Evolutionary conservation across 2,797 vertebrate genomes (phyloP).

Genomic region (Crocodylus rhombifer): DNA sequence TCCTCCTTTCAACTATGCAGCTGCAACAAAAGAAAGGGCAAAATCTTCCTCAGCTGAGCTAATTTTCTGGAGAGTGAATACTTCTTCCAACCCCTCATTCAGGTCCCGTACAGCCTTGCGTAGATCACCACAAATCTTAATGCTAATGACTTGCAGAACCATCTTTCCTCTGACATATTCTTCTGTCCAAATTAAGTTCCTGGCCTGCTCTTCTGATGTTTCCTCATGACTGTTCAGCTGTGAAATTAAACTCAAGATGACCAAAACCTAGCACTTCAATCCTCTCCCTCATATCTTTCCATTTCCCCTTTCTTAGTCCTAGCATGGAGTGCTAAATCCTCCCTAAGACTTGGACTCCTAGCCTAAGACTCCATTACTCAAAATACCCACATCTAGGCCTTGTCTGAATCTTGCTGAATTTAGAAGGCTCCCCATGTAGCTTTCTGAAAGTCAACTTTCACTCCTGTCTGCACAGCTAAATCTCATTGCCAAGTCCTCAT

Average conservation of each 20-base stretch:
- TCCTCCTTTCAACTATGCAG: background rate
- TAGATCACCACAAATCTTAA: background rate
- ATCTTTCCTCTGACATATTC: background rate
- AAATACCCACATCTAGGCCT: background rate
- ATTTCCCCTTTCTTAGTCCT: background rate
- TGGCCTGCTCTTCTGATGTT: background rate
- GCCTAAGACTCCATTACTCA: background rate
- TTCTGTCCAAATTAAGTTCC: background rate
- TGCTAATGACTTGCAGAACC: background rate
- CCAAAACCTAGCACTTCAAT: background rate
- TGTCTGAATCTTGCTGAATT: conserved; percentile 13
- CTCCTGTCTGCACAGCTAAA: conserved; percentile 3
- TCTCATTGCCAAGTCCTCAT: background rate
- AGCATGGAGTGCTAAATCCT: background rate
- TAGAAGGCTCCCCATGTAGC: background rate
- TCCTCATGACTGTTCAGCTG: background rate
- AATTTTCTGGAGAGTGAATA: background rate
- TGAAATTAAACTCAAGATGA: background rate
- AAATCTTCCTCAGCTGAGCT: background rate
- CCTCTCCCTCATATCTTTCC: background rate
- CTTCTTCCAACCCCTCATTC: background rate
- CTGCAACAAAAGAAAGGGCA: background rate
- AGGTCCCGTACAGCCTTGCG: background rate
- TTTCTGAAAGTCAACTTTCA: background rate
- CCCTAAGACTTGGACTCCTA: background rate